Evolutionary conservation across 2,113 vertebrate species (phyloP).

Genomic region (Phaethon lepturus): DNA sequence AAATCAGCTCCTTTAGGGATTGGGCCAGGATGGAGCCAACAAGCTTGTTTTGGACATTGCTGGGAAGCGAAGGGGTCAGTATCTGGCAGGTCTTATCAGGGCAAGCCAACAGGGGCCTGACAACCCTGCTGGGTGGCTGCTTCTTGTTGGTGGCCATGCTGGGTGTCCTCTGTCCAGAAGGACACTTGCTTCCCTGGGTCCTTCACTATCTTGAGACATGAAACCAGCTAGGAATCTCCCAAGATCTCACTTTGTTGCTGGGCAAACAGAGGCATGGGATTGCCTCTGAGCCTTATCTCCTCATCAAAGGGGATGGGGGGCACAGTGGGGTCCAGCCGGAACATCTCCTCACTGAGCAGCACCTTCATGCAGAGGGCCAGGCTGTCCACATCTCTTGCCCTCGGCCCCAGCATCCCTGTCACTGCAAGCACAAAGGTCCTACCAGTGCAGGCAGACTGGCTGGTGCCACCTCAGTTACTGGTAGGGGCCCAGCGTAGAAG

Average conservation of each 20-base stretch:
- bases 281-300: constrained; percentile 63
- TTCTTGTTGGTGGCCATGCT: not conserved
- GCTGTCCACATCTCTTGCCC: constrained; percentile 86
- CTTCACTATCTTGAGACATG: not conserved
- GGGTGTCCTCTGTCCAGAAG: not conserved
- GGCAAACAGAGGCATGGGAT: not conserved
- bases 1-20: not conserved
- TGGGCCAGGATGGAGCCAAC: not conserved
- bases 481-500: not conserved
- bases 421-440: not conserved
- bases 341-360: constrained; percentile 86
- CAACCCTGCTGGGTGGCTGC: not conserved
- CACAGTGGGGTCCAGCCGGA: constrained; percentile 84
- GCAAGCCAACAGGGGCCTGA: not conserved
- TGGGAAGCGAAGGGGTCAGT: not conserved
- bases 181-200: not conserved
- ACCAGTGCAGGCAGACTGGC: not conserved
- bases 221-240: not conserved
- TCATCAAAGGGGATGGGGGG: constrained; percentile 85
- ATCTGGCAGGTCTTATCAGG: not conserved
- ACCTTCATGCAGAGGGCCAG: constrained; percentile 87
- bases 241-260: not conserved
- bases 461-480: not conserved
- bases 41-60: not conserved
- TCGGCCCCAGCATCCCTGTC: constrained; percentile 64